Evolutionary conservation across 2,113 vertebrate species (phyloP).

Genomic region (Pseudopipra pipra): DNA sequence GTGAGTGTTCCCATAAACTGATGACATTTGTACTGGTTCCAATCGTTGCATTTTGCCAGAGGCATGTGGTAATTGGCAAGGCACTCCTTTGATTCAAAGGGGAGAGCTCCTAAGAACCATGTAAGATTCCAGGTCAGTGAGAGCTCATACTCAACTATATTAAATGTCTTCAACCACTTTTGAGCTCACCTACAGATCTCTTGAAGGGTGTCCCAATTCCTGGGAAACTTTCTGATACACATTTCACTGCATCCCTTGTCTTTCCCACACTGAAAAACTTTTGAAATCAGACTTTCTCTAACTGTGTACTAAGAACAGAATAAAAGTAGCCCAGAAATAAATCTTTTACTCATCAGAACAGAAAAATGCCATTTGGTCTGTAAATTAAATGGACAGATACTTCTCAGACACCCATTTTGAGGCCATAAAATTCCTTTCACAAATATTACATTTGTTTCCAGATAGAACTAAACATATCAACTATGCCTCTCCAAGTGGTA

Average conservation of each 20-base stretch:
- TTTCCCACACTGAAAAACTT: neutral
- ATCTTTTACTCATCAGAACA: neutral
- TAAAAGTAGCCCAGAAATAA: neutral
- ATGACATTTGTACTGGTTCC: neutral
- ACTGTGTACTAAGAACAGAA: neutral
- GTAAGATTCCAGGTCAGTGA: neutral
- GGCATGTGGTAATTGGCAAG: neutral
- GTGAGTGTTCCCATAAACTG: neutral
- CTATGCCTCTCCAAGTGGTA: neutral
- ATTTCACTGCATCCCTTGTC: neutral
- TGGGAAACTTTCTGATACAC: neutral
- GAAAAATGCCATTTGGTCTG: neutral
- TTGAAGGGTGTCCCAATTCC: neutral
- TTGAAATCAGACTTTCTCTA: neutral
- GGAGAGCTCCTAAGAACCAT: neutral
- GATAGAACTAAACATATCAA: neutral
- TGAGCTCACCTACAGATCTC: neutral
- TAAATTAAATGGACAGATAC: neutral
- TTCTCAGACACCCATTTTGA: neutral
- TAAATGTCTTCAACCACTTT: neutral
- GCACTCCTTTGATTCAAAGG: neutral
- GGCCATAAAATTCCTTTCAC: neutral
- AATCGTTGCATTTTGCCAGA: constrained; percentile 1
- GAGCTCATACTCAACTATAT: neutral
- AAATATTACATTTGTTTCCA: neutral